Base-by-base conservation (phyloP, 2,888 invertebrate genomes). In the Coenonympha arcania region DNA sequence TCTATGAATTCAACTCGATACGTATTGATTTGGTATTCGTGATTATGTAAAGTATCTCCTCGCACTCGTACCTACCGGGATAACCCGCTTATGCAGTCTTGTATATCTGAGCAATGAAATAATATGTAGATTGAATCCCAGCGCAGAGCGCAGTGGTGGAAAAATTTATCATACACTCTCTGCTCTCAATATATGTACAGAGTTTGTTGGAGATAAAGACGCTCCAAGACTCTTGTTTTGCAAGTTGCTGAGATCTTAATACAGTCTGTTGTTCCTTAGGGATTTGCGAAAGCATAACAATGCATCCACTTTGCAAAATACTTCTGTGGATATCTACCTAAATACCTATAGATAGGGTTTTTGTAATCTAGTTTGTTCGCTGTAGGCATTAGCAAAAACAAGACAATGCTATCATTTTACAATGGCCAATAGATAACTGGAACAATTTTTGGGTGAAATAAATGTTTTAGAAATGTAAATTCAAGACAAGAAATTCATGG, bases 301-400 rank as follows among this genome's bases (percentile, higher is more conserved):
- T 39, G 39, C 22, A 39, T 39, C 22, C 22, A 37, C 37, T 37
- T 37, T 39, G 39, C 20, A 39, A 39, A 39, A 22, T 39, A 8
- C 22, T 24, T 4, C 13, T n/a, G n/a, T n/a, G n/a, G n/a, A n/a
- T n/a, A n/a, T n/a, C n/a, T n/a, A n/a, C n/a, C n/a, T n/a, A n/a
- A n/a, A n/a, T n/a, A n/a, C 13, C 24, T 39, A 13, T 24, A 20
- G 13, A 15, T 8, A 22, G 39, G 8, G 39, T 15, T 22, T 13
- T 2, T 22, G 39, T 39, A 15, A 39, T 24, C 24, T 39, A 22
- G 39, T 39, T 24, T 24, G 39, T 15, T 22, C 39, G 11, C 22
- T 24, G 2, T 8, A 15, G 9, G 37, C 15, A 39, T 39, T 24
- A 39, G 4, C 39, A 24, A 2, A 5, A 39, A 4, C 39, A 24